These are phyloP conservation scores for Sebastes oblongus DNA, from an alignment of 2,797 vertebrate species.

Conservation along the genomic window DNA sequence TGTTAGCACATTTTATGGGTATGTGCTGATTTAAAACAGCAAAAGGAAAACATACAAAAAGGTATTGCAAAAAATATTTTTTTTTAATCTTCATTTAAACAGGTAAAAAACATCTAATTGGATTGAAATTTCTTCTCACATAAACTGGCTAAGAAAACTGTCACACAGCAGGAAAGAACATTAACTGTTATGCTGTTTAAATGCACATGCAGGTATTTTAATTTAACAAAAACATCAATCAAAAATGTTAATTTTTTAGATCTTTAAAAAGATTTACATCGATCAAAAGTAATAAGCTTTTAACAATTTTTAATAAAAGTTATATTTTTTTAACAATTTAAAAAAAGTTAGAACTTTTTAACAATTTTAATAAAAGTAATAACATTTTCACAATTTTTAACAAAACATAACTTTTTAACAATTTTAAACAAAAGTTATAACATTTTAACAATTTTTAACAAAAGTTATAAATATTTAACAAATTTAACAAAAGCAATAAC, in stretches of 20 bases:
- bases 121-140: not conserved
- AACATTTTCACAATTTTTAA: too few species aligned
- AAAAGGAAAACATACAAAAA: not conserved
- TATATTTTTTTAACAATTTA: too few species aligned
- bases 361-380: too few species aligned
- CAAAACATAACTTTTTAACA: too few species aligned
- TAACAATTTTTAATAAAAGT: too few species aligned
- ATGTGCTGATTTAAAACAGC: not conserved
- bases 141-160: not conserved
- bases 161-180: not conserved
- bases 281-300: too few species aligned
- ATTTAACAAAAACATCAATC: not conserved
- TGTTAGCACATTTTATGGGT: too few species aligned
- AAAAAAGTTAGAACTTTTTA: too few species aligned
- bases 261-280: not conserved
- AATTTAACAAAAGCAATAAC: too few species aligned
- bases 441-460: too few species aligned
- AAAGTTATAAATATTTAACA: too few species aligned
- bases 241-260: accelerated
- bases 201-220: not conserved
- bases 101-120: not conserved
- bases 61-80: not conserved
- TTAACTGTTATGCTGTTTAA: not conserved
- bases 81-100: not conserved
- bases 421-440: too few species aligned